phyloP scores from a whole-genome alignment of 2,888 invertebrate genomes.

The Lissonota sp. region DNA sequence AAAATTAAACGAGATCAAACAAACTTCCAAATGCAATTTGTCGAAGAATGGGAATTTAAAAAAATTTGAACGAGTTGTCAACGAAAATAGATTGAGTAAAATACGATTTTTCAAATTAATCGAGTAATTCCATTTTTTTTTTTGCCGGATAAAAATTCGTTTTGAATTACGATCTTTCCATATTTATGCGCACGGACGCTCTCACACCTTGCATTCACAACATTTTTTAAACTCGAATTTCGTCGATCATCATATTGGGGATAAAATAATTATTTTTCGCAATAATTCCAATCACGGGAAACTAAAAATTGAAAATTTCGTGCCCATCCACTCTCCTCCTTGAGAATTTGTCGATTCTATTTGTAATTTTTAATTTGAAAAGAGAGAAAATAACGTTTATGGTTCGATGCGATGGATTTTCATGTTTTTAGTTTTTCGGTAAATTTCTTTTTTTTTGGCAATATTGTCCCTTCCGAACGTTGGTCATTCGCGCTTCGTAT shows the following conservation, averaged over 20 bases:
- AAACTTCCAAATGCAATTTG: too few relatives aligned
- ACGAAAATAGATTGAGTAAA: too few relatives aligned
- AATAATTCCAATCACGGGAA: not conserved
- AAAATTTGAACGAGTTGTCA: too few relatives aligned
- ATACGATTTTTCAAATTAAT: too few relatives aligned
- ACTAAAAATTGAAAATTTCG: not conserved
- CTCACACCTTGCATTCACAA: constrained; percentile 35
- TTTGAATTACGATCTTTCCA: not conserved
- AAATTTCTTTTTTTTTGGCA: constrained; percentile 73
- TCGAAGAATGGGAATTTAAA: too few relatives aligned
- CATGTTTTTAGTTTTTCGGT: constrained; percentile 10
- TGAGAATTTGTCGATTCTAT: not conserved
- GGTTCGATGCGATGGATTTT: not conserved
- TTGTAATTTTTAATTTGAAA: not conserved
- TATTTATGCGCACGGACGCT: constrained; percentile 17
- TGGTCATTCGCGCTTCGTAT: constrained; percentile 72
- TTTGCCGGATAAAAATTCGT: too few relatives aligned
- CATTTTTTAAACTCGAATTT: not conserved
- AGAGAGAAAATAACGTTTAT: not conserved
- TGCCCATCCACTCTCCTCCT: not conserved
- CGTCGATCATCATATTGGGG: not conserved
- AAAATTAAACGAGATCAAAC: too few relatives aligned
- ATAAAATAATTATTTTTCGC: not conserved
- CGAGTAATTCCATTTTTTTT: too few relatives aligned
- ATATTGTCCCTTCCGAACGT: constrained; percentile 73